Conservation (phyloP, 2,797 vertebrate species). For the Neopelma chrysocephalum region DNA sequence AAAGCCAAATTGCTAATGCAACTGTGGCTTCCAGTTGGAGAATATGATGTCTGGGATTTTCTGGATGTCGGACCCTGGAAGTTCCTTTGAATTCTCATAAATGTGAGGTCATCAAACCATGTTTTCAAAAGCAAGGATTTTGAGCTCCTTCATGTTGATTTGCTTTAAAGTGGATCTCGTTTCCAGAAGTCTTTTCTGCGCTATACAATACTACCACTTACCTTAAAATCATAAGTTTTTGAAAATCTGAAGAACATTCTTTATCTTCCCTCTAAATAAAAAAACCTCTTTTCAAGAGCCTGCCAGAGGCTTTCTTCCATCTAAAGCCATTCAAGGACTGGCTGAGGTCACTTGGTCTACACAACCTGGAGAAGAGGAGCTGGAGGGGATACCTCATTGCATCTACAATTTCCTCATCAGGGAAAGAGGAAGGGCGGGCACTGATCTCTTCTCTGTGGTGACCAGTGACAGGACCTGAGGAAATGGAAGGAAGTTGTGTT, state of each 20-base stretch:
- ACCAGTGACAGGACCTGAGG: not conserved
- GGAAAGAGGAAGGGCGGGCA: not conserved
- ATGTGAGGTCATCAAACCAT: not conserved
- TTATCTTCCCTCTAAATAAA: not conserved
- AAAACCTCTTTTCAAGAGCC: not conserved
- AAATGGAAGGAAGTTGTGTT: not conserved
- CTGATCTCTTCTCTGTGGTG: not conserved
- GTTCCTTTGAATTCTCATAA: not conserved
- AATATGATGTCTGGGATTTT: constrained; percentile 23
- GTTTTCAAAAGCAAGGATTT: not conserved
- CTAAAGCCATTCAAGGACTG: not conserved
- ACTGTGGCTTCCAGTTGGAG: constrained; percentile 33
- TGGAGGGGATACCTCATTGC: not conserved
- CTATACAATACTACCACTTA: not conserved
- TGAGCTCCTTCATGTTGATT: not conserved
- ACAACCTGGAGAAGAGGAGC: not conserved
- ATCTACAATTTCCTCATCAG: not conserved
- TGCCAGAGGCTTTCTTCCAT: not conserved
- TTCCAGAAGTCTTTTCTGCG: not conserved
- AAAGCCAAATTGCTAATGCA: constrained; percentile 62
- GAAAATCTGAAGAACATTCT: not conserved
- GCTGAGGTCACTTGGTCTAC: not conserved
- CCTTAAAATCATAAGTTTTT: not conserved
- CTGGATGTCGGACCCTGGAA: not conserved
- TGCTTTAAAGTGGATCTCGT: not conserved